These are phyloP conservation scores for Gibbula magus DNA, from an alignment of 2,888 invertebrate species.

Conservation along the genomic window DNA sequence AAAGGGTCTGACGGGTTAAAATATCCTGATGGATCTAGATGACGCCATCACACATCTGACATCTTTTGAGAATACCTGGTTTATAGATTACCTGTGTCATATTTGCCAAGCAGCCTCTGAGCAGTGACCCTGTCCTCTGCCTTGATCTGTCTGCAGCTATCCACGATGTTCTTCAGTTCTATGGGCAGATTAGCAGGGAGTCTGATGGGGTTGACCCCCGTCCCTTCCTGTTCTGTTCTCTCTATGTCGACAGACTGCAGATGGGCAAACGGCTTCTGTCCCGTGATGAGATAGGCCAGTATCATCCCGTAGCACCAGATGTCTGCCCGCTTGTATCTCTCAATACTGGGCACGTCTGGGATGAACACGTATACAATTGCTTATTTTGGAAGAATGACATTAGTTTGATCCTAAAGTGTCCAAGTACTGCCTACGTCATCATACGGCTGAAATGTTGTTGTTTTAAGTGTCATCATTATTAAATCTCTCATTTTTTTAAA, in stretches of 20 bases:
- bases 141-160: conserved; percentile 14
- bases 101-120: conserved; percentile 24
- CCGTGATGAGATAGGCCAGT: conserved; percentile 34
- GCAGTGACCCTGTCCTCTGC: conserved; percentile 29
- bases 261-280: conserved; percentile 31
- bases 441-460: too few relatives aligned
- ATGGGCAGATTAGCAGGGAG: not conserved
- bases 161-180: not conserved
- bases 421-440: too few relatives aligned
- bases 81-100: conserved; percentile 15
- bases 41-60: too few relatives aligned
- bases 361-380: not conserved
- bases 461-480: too few relatives aligned
- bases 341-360: conserved; percentile 5
- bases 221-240: not conserved
- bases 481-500: too few relatives aligned
- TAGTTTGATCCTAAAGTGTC: too few relatives aligned
- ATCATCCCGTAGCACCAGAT: conserved; percentile 39
- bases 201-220: not conserved
- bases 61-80: too few relatives aligned
- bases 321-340: conserved; percentile 36
- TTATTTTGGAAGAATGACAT: too few relatives aligned
- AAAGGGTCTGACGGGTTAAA: too few relatives aligned
- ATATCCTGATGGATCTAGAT: too few relatives aligned
- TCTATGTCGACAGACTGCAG: conserved; percentile 11